These are phyloP conservation scores for Baccha elongata DNA, from an alignment of 2,888 invertebrate genomes.

Conservation along the genomic window DNA sequence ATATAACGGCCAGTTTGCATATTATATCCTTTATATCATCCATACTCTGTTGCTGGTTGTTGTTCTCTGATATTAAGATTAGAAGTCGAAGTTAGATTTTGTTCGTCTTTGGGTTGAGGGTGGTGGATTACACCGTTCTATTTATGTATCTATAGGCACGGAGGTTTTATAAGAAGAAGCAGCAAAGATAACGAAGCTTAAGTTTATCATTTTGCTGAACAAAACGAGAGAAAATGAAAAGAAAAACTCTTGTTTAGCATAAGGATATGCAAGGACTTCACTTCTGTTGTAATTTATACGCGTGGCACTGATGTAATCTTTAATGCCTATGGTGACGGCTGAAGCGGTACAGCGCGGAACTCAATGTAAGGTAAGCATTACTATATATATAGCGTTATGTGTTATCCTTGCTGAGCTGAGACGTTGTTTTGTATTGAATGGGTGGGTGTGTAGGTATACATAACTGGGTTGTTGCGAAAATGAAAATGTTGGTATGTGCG, in stretches of 20 bases:
- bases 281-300: constrained; percentile 67
- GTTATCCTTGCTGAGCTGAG: constrained; percentile 50
- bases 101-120: background rate
- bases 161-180: background rate
- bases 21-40: constrained; percentile 37
- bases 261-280: constrained; percentile 70
- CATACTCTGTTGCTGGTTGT: background rate
- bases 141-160: background rate
- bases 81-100: constrained; percentile 58
- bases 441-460: constrained; percentile 5
- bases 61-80: constrained; percentile 66
- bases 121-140: constrained; percentile 8
- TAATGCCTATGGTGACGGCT: constrained; percentile 60
- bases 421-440: background rate
- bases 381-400: constrained; percentile 27
- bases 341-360: constrained; percentile 9
- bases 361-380: constrained; percentile 8
- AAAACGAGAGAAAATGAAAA: constrained; percentile 27
- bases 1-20: constrained; percentile 69
- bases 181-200: constrained; percentile 68
- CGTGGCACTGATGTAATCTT: constrained; percentile 73
- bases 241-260: constrained; percentile 65
- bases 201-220: constrained; percentile 69
- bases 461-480: constrained; percentile 60
- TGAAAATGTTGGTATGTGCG: constrained; percentile 58